Conservation (phyloP, 1,140 invertebrate genomes). For the Vanessa atalanta region DNA sequence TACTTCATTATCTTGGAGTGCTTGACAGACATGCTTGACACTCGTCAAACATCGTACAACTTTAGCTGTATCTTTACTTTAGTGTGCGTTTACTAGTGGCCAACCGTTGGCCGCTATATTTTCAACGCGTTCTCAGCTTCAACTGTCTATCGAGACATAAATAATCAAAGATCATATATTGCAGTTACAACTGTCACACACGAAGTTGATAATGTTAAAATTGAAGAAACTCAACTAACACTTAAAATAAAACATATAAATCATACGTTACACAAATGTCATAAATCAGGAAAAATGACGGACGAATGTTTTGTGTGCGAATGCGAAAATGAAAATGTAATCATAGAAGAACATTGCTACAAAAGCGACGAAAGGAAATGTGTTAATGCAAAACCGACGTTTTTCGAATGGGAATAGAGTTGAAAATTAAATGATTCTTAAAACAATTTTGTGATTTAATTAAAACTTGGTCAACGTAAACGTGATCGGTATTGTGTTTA, state of each 20-base stretch:
- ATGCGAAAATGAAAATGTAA: slow-evolving; percentile 44
- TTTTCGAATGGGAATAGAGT: slow-evolving; percentile 1
- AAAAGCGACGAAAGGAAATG: slow-evolving; percentile 51
- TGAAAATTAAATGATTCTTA: neutral
- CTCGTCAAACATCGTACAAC: too few relatives aligned
- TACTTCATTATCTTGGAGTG: too few relatives aligned
- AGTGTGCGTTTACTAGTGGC: neutral
- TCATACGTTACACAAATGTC: slow-evolving; percentile 56
- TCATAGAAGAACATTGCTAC: slow-evolving; percentile 66
- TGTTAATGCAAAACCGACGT: slow-evolving; percentile 34
- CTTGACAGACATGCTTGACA: too few relatives aligned
- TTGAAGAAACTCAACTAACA: slow-evolving; percentile 21
- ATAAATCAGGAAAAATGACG: slow-evolving; percentile 40
- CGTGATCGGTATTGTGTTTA: neutral
- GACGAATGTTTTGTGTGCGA: slow-evolving; percentile 65
- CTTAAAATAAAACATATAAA: slow-evolving; percentile 36
- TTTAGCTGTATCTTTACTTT: too few relatives aligned
- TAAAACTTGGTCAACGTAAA: neutral
- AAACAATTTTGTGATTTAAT: neutral
- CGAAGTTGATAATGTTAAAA: slow-evolving; percentile 8
- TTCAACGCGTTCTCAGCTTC: too few relatives aligned
- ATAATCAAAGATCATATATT: neutral
- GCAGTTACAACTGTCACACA: slow-evolving; percentile 10
- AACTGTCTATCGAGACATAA: too few relatives aligned
- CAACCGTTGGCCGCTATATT: too few relatives aligned